Conservation (phyloP, 2,113 vertebrate genomes). For the Junco hyemalis region DNA sequence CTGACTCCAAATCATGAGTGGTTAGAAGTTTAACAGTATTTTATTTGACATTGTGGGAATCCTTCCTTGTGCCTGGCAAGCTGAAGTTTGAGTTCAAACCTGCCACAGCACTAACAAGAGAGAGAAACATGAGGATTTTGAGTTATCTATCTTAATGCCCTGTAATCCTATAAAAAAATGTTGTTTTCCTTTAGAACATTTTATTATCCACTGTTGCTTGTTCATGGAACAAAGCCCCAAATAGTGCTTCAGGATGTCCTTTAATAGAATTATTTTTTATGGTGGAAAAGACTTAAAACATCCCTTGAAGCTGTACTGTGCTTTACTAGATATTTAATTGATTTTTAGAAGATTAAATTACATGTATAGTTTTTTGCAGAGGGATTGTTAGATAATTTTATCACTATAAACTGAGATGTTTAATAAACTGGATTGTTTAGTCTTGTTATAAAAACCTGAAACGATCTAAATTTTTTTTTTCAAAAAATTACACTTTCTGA, state of each 20-base stretch:
- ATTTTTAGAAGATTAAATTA: neutral
- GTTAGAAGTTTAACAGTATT: neutral
- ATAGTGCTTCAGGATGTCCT: neutral
- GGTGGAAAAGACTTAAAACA: neutral
- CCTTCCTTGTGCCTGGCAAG: neutral
- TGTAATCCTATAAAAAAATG: neutral
- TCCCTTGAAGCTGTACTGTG: neutral
- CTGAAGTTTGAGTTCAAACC: neutral
- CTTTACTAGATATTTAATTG: neutral
- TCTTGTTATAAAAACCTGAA: neutral
- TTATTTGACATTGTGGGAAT: neutral
- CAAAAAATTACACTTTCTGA: neutral
- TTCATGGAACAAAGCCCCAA: neutral
- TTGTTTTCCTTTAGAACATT: neutral
- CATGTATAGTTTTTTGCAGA: neutral
- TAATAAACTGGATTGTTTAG: neutral
- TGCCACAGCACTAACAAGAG: neutral
- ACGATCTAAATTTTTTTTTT: neutral
- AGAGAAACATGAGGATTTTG: neutral
- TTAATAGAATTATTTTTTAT: constrained; percentile 1
- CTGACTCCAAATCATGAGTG: neutral
- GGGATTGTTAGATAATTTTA: neutral
- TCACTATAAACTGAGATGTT: neutral
- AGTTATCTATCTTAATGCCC: neutral
- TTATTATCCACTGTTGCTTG: neutral